phyloP scores from a whole-genome alignment of 2,113 vertebrate genomes.

The Catharus fuscescens region DNA sequence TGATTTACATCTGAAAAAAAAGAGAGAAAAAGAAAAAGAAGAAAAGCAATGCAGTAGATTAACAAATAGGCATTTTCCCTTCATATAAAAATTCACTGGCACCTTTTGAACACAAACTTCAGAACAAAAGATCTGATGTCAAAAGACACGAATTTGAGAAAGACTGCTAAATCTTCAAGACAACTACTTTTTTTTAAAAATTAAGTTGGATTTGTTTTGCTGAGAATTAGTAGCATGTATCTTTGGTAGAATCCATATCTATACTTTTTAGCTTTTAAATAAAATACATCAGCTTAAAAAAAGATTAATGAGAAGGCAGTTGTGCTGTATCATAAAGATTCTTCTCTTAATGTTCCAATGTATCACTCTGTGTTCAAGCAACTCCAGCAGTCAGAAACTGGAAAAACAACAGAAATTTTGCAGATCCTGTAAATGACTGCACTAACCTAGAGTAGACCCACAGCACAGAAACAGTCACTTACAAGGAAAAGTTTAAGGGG shows the following conservation, averaged over 20 bases:
- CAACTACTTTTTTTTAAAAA: constrained; percentile 35
- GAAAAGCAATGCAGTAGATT: constrained; percentile 46
- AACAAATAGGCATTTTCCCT: constrained; percentile 71
- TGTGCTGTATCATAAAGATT: constrained; percentile 78
- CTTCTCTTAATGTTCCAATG: constrained; percentile 55
- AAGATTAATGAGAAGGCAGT: constrained; percentile 77
- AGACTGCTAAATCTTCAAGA: constrained; percentile 72
- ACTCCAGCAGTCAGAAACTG: constrained; percentile 42
- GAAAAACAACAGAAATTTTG: constrained; percentile 16
- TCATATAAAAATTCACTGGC: constrained; percentile 80
- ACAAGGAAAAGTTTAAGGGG: background rate
- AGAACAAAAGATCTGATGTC: constrained; percentile 56
- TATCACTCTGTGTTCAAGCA: constrained; percentile 59
- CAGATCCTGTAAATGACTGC: constrained; percentile 4
- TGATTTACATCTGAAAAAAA: constrained; percentile 27
- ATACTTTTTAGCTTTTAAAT: constrained; percentile 73
- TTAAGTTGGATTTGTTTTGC: constrained; percentile 59
- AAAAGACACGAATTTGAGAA: constrained; percentile 65
- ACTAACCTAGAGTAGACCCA: constrained; percentile 35
- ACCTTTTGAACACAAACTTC: constrained; percentile 69
- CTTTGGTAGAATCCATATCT: constrained; percentile 88
- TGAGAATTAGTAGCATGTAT: constrained; percentile 80
- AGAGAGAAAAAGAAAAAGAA: background rate
- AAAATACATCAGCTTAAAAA: constrained; percentile 68
- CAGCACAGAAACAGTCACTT: background rate